These are phyloP conservation scores for Oceanodroma leucorhoa DNA, from an alignment of 2,797 vertebrate species.

Conservation along the genomic window DNA sequence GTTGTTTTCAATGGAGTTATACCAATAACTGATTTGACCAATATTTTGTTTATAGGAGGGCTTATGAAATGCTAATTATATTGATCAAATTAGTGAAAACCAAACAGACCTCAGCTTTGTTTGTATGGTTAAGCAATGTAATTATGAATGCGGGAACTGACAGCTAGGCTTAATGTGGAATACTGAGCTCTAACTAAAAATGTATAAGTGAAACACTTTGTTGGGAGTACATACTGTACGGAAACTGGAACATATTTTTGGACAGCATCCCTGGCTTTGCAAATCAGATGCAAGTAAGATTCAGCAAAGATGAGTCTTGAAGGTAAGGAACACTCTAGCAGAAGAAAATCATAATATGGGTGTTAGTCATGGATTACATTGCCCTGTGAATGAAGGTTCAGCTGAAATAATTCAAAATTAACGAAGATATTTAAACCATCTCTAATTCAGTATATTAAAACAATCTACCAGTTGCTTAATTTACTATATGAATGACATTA, in stretches of 20 bases:
- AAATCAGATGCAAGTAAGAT: constrained; percentile 47
- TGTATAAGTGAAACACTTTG: constrained; percentile 42
- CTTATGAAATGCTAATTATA: constrained; percentile 34
- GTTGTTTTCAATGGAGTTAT: not conserved
- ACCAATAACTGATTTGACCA: constrained; percentile 7
- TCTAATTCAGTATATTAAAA: not conserved
- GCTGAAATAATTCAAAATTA: not conserved
- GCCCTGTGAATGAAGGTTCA: not conserved
- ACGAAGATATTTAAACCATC: not conserved
- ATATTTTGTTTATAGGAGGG: constrained; percentile 30
- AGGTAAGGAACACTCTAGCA: constrained; percentile 5
- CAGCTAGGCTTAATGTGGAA: constrained; percentile 7
- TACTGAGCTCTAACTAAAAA: constrained; percentile 46
- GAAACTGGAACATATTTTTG: constrained; percentile 68
- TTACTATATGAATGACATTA: not conserved
- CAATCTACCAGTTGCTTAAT: not conserved
- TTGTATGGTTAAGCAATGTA: constrained; percentile 29
- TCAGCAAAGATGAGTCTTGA: constrained; percentile 24
- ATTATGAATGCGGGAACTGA: constrained; percentile 32
- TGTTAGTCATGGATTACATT: constrained; percentile 16
- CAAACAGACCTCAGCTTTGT: constrained; percentile 38
- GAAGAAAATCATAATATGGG: not conserved
- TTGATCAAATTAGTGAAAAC: constrained; percentile 35
- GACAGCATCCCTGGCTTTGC: constrained; percentile 52
- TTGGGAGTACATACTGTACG: constrained; percentile 63